Evolutionary conservation across 2,888 invertebrate genomes (phyloP).

Genomic region (Melanargia galathea): DNA sequence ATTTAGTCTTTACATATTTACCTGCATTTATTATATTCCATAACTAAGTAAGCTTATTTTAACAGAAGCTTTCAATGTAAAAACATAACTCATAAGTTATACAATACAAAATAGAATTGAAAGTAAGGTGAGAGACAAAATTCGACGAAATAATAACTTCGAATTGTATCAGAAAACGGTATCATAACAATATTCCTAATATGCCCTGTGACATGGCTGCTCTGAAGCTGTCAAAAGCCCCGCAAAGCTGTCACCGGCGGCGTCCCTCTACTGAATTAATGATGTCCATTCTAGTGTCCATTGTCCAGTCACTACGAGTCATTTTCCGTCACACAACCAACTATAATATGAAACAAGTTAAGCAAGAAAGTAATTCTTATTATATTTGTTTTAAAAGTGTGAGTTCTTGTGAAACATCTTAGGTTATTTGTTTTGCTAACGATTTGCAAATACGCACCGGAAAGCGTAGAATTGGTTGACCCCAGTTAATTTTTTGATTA

Average conservation of each 20-base stretch:
- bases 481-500: too few species aligned
- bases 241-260: constrained; percentile 19
- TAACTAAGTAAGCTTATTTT: too few species aligned
- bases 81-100: too few species aligned
- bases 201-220: background rate
- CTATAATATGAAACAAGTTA: background rate
- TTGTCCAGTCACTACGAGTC: constrained; percentile 29
- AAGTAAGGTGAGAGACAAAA: background rate
- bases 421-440: too few species aligned
- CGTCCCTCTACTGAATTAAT: constrained; percentile 29
- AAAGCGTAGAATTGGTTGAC: too few species aligned
- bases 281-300: constrained; percentile 29
- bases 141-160: background rate
- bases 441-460: too few species aligned
- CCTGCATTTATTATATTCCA: too few species aligned
- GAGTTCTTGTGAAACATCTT: too few species aligned
- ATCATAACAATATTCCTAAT: background rate
- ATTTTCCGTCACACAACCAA: constrained; percentile 24
- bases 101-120: too few species aligned
- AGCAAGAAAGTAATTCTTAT: background rate
- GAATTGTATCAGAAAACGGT: background rate
- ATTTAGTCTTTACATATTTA: too few species aligned
- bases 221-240: constrained; percentile 16
- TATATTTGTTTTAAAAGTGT: background rate
- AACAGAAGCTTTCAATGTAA: too few species aligned